Evolutionary conservation across 92 coral and sea anemone species (phyloP).

Genomic region (Pocillopora meandrina): DNA sequence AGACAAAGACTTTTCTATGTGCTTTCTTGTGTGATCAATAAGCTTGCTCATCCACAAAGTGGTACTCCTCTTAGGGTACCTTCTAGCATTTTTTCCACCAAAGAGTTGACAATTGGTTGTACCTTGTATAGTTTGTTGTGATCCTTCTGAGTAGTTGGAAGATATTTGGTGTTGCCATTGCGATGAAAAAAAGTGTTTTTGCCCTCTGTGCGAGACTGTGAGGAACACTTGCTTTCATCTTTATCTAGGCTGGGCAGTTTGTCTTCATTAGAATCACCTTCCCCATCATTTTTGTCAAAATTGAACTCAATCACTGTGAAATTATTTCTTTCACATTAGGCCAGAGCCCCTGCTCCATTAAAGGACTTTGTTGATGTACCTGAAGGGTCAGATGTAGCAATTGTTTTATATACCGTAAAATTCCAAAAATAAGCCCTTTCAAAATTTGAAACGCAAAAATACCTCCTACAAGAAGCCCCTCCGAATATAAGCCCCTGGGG

Average conservation of each 20-base stretch:
- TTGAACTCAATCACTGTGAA: not conserved
- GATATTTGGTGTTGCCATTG: conserved; percentile 24
- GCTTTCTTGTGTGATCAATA: no score
- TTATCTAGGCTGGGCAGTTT: not conserved
- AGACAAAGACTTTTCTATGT: no score
- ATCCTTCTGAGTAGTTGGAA: conserved; percentile 19
- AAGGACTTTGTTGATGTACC: conserved; percentile 16
- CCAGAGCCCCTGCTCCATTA: conserved; percentile 22
- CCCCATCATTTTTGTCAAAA: conserved; percentile 19
- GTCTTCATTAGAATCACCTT: conserved; percentile 8
- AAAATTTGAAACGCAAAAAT: no score
- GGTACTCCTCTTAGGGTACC: no score
- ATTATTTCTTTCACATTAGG: conserved; percentile 3
- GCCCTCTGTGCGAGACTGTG: not conserved
- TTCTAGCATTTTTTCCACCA: not conserved
- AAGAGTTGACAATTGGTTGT: conserved; percentile 25
- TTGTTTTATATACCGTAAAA: no score
- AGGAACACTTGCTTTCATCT: conserved; percentile 16
- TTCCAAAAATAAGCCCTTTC: no score
- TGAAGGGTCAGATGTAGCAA: no score
- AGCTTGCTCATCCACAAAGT: no score
- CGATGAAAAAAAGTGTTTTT: conserved; percentile 20
- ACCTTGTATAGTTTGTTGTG: conserved; percentile 36
- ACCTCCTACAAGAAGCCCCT: no score
- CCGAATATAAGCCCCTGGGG: no score